Evolutionary conservation across 2,888 invertebrate species (phyloP), one percentile per base, ranked within the genome.

Genomic region (Proisotoma minuta): DNA sequence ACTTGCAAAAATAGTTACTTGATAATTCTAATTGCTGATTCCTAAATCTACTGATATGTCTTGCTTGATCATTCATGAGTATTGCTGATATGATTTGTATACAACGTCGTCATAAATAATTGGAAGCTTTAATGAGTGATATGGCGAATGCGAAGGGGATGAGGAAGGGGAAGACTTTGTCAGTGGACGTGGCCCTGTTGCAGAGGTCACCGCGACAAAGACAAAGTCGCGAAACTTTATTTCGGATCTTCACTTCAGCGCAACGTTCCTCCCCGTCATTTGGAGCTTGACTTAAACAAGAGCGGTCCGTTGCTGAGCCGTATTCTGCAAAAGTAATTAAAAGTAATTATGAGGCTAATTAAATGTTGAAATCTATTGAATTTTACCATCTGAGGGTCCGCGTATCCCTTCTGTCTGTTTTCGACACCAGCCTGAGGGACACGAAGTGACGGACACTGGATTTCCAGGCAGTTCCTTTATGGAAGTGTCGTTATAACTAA

Each of bases 401-500:
- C 71, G 86, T 86, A 62, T 87, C 87, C 79, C 80, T 78, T 93
- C 92, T 39, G 91, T 84, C 56, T 91, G 86, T 81, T 94, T 94
- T 24, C 89, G 90, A 76, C 94, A 94, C 94, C 94, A 94, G 40
- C 92, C 92, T 0, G 91, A 91, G 0, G 90, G 88, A 75, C 93
- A 93, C 0, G 89, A 88, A 12, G 87, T 84, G 1, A 87, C 84
- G 74, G 87, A 82, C 1, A 92, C 84, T 0, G 91, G 91, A 29
- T 81, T 82, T 34, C 66, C 70, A n/a, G 67, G 63, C 75, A 87
- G 87, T 22, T 80, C 79, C 69, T 86, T 85, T 3, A 87, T 84
- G 73, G 87, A 84, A 0, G 91, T 90, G 15, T 84, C 84, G 80
- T 93, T 93, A 73, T 84, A 85, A 1, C 81, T 83, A 75, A 92